Evolutionary conservation across 2,888 invertebrate species (phyloP).

Genomic region (Pheosia gnoma): DNA sequence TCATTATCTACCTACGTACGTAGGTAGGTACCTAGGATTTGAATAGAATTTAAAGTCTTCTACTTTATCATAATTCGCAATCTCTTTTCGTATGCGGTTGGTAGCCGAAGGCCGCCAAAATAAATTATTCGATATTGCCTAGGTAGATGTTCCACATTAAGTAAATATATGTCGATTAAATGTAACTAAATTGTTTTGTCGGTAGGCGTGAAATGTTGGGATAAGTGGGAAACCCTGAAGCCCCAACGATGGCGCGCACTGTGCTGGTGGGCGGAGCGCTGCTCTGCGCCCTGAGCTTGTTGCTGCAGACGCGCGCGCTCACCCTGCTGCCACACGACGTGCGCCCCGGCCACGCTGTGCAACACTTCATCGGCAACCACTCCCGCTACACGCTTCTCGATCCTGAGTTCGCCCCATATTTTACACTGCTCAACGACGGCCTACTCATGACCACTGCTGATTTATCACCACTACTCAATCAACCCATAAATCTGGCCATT

Average conservation of each 20-base stretch:
- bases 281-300: conserved; percentile 67
- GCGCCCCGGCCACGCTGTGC: conserved; percentile 94
- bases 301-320: conserved; percentile 65
- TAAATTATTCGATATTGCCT: too few relatives aligned
- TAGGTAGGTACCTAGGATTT: too few relatives aligned
- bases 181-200: conserved; percentile 34
- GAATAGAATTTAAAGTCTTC: too few relatives aligned
- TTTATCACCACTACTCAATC: conserved; percentile 91
- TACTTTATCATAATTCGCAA: too few relatives aligned
- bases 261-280: conserved; percentile 71
- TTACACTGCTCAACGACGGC: conserved; percentile 94
- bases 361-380: conserved; percentile 87
- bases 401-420: conserved; percentile 92
- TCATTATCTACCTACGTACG: too few relatives aligned
- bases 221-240: conserved; percentile 52
- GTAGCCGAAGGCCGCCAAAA: too few relatives aligned
- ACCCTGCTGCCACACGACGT: conserved; percentile 94
- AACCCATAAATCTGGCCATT: conserved; percentile 91
- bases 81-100: too few relatives aligned
- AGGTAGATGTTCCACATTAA: too few relatives aligned
- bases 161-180: not conserved
- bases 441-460: conserved; percentile 96
- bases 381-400: conserved; percentile 86
- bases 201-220: conserved; percentile 74
- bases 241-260: conserved; percentile 66